Percentiles rank a stretch among this genome's conserved stretches.
phyloP scores from a whole-genome alignment of 2,113 vertebrate genomes.

The Lasiurus cinereus region DNA sequence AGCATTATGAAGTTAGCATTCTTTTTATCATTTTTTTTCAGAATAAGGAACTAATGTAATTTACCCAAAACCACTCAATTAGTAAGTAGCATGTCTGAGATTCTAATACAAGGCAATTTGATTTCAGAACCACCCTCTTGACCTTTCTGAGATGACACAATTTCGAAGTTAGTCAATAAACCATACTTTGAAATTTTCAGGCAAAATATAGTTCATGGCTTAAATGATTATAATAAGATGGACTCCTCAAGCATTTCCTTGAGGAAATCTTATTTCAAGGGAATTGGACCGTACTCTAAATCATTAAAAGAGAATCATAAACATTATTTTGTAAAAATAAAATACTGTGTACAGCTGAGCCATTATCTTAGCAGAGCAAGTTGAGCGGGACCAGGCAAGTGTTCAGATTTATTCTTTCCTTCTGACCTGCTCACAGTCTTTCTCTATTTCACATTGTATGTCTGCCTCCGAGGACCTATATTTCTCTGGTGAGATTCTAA shows the following conservation, averaged over 20 bases:
- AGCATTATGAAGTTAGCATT: background rate
- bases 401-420: background rate
- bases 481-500: background rate
- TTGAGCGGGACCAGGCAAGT: background rate
- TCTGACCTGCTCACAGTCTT: background rate
- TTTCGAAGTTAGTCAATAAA: background rate
- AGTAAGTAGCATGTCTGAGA: background rate
- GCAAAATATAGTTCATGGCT: background rate
- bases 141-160: background rate
- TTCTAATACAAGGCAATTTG: background rate
- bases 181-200: background rate
- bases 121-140: background rate
- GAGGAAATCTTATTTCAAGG: background rate
- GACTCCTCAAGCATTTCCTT: background rate
- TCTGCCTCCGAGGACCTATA: background rate
- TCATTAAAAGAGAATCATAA: conserved; percentile 9
- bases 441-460: background rate
- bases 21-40: conserved; percentile 30
- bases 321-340: background rate
- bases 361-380: background rate
- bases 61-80: background rate
- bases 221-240: background rate
- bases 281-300: background rate
- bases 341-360: background rate
- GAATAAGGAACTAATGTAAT: background rate